phyloP scores from a whole-genome alignment of 2,113 vertebrate genomes.

The Crypturellus undulatus region DNA sequence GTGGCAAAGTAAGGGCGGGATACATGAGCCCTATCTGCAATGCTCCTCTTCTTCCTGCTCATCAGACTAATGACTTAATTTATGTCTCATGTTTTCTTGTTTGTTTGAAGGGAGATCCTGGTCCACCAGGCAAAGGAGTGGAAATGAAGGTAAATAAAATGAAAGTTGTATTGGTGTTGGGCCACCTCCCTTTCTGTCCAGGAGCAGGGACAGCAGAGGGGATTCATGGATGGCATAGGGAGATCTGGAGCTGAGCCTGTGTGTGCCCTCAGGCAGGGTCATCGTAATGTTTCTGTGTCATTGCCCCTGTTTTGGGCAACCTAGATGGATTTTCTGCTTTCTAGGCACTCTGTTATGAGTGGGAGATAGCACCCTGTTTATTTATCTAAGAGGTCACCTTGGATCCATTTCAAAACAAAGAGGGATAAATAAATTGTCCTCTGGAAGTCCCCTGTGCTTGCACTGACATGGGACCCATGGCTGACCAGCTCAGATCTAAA shows the following conservation, averaged over 20 bases:
- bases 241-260: no score
- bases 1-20: neutral
- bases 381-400: no score
- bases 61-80: neutral
- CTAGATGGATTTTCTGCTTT: no score
- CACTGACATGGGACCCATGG: no score
- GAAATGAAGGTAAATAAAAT: constrained; percentile 69
- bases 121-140: constrained; percentile 55
- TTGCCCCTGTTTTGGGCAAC: no score
- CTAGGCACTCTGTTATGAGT: no score
- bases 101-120: constrained; percentile 61
- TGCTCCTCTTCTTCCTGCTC: neutral
- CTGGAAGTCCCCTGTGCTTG: no score
- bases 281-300: neutral
- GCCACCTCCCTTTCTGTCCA: neutral
- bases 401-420: no score
- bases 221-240: neutral
- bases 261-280: neutral
- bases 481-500: no score
- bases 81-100: neutral
- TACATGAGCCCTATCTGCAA: neutral
- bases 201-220: neutral
- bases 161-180: neutral
- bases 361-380: no score
- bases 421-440: no score